Percentiles rank a stretch among this genome's conserved stretches.
Conservation (phyloP, 2,797 vertebrate species). For the Schizopygopsis pylzovi region DNA sequence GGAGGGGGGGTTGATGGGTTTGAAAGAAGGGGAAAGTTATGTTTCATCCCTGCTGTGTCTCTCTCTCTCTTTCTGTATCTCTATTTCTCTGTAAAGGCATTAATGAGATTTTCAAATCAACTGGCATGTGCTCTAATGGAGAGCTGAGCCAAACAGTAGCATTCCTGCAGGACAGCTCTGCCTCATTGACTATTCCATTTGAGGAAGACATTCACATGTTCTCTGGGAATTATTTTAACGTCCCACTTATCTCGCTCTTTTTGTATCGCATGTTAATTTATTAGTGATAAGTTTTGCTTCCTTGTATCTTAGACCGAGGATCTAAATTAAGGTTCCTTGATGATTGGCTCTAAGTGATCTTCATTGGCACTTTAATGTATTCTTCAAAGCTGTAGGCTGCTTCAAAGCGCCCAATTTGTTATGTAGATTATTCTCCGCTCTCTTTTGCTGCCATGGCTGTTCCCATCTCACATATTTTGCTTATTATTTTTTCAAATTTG, state of each 20-base stretch:
- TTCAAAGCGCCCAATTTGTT: constrained; percentile 40
- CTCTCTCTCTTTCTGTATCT: constrained; percentile 72
- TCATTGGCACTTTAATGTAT: constrained; percentile 71
- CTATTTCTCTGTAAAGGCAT: constrained; percentile 72
- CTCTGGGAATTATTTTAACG: constrained; percentile 70
- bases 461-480: constrained; percentile 57
- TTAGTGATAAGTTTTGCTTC: constrained; percentile 76
- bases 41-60: constrained; percentile 68
- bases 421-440: constrained; percentile 43
- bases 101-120: constrained; percentile 87
- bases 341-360: constrained; percentile 68
- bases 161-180: constrained; percentile 74
- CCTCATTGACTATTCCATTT: constrained; percentile 87
- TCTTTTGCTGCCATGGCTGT: not conserved
- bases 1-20: constrained; percentile 67
- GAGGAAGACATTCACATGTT: constrained; percentile 77
- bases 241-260: constrained; percentile 71
- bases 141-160: constrained; percentile 73
- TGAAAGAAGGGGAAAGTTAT: constrained; percentile 58
- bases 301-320: constrained; percentile 66
- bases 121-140: constrained; percentile 79
- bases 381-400: constrained; percentile 64
- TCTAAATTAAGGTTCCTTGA: constrained; percentile 72
- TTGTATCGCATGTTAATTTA: constrained; percentile 78
- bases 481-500: constrained; percentile 42